Evolutionary conservation across 2,113 vertebrate species (phyloP).

Genomic region (Eulacestoma nigropectus): DNA sequence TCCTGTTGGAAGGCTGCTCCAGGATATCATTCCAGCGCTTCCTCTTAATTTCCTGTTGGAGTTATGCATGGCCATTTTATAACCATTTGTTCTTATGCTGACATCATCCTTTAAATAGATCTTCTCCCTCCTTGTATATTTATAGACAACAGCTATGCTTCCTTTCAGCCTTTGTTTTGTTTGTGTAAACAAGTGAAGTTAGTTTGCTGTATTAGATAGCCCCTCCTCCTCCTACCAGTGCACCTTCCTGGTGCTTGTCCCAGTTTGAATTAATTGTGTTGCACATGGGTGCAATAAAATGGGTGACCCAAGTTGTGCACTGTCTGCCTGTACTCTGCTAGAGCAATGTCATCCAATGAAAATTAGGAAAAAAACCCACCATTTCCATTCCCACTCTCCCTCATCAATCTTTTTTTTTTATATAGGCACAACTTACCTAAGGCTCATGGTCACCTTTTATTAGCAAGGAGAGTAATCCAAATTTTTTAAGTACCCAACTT

Average conservation of each 20-base stretch:
- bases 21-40: not conserved
- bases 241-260: not conserved
- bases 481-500: not conserved
- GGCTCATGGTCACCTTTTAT: not conserved
- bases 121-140: not conserved
- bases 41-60: conserved; percentile 30
- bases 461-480: not conserved
- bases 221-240: not conserved
- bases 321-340: not conserved
- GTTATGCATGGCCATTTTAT: not conserved
- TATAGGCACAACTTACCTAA: not conserved
- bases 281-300: not conserved
- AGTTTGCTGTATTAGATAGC: not conserved
- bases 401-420: not conserved
- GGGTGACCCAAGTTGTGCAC: not conserved
- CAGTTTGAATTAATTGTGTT: not conserved
- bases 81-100: conserved; percentile 14
- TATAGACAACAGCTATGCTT: not conserved
- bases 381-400: not conserved
- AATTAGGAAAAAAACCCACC: not conserved
- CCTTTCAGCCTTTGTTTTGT: not conserved
- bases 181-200: not conserved
- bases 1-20: not conserved
- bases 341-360: not conserved
- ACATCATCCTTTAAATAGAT: not conserved